A percentile compares a stretch with the other conserved stretches of the same genome.
phyloP scores from a whole-genome alignment of 1,140 invertebrate genomes.

The Papilio dardanus region DNA sequence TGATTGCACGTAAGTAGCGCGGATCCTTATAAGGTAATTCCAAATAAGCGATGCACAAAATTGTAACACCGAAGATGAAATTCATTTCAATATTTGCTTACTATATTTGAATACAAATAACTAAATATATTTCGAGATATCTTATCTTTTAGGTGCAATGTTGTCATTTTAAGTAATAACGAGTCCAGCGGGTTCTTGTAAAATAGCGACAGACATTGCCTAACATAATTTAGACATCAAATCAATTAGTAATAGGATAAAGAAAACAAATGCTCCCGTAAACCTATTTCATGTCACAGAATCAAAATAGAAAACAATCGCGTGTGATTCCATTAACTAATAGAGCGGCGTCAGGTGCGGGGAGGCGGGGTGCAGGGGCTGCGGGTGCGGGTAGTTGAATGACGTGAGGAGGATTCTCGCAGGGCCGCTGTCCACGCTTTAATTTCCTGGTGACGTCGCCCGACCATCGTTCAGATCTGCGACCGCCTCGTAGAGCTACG shows the following conservation, averaged over 20 bases:
- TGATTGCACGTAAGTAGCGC: conserved; percentile 3
- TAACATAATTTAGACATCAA: neutral
- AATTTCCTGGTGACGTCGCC: conserved; percentile 69
- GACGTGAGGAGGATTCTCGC: conserved; percentile 53
- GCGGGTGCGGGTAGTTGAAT: conserved; percentile 42
- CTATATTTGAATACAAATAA: too few species aligned
- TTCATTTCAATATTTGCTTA: neutral
- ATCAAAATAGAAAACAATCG: conserved; percentile 30
- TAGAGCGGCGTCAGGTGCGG: conserved; percentile 42
- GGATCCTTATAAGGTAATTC: neutral
- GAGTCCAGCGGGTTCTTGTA: neutral
- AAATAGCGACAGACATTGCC: neutral
- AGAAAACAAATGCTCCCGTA: neutral
- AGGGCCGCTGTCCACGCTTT: conserved; percentile 57
- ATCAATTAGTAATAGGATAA: neutral
- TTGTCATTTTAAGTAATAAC: neutral
- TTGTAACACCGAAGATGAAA: neutral
- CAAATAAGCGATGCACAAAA: neutral
- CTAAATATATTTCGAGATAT: neutral
- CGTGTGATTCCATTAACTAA: conserved; percentile 50
- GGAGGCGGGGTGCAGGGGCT: too few species aligned
- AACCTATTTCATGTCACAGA: conserved; percentile 23
- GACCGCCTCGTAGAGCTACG: conserved; percentile 43
- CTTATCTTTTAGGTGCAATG: neutral
- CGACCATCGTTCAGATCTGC: conserved; percentile 46